Base-by-base conservation (phyloP, 2,888 invertebrate species). In the Drosophila aldrichi region DNA sequence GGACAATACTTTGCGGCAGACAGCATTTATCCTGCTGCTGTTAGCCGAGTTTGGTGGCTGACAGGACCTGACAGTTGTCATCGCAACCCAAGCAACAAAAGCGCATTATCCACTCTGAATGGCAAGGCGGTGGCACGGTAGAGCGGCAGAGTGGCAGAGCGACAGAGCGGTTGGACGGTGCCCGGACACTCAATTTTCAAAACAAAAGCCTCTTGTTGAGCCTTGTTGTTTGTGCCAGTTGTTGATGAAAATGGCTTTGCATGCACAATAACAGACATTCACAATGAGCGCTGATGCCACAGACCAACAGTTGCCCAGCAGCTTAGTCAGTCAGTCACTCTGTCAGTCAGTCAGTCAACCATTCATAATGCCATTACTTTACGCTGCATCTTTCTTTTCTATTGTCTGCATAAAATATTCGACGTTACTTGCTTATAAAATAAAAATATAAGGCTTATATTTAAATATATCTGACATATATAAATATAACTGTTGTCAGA, bases 201-300 rank as follows among this genome's bases (percentile, higher is more conserved):
- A 71, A 82, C 74, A 87, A 74, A 73, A 68, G 74, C 69, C 57
- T 59, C 54, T 70, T 77, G 80, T 70, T 76, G 74, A 73, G 68
- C 12, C 55, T 32, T 20, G 36, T 73, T 54, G 70, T 52, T 55
- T 16, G 9, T 22, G 38, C 72, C 63, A 38, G 57, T 77, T 85
- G 69, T 71, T 79, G 80, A 79, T 77, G 77, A 67, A 88, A 85
- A 77, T 74, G 64, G 77, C 73, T 82, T 82, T 83, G 73, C 67
- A 69, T 68, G 80, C 86, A 82, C 82, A 85, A 85, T 85, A 52
- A 63, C 71, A 73, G 54, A 36, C 34, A n/a, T 34, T 22, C 55
- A 46, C 64, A 72, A 61, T 64, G 25, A 46, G 36, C 34, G 36
- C 34, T 25, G 20, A 36, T 48, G 46, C 46, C 34, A 29, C 40